phyloP scores from a whole-genome alignment of 2,888 invertebrate genomes.

The Ophion ventricosus region DNA sequence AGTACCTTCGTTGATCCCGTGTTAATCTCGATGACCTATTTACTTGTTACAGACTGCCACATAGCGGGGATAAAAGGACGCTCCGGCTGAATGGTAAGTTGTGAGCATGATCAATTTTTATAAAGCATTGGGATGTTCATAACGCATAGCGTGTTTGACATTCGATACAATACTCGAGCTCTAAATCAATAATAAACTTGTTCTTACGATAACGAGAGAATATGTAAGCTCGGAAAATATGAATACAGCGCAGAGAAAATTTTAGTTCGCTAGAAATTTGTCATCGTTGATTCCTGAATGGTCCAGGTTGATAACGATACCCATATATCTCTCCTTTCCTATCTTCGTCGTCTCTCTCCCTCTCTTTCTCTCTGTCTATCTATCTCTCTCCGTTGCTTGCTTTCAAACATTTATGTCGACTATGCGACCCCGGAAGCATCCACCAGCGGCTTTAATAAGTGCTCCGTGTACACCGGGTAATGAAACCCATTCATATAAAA shows the following conservation, averaged over 20 bases:
- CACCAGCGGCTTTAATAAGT: conserved; percentile 79
- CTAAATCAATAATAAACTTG: conserved; percentile 19
- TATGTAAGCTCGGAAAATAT: background rate
- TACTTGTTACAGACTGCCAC: conserved; percentile 59
- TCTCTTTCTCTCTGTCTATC: conserved; percentile 10
- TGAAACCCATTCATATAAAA: conserved; percentile 82
- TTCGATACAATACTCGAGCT: conserved; percentile 10
- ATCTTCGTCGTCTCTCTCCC: background rate
- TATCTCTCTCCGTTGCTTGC: background rate
- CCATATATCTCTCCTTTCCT: conserved; percentile 23
- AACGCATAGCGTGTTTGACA: conserved; percentile 14
- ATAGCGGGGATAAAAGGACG: conserved; percentile 30
- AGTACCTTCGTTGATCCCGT: conserved; percentile 12
- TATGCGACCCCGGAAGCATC: conserved; percentile 41
- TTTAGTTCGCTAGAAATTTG: conserved; percentile 47
- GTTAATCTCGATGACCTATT: conserved; percentile 32
- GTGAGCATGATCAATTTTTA: conserved; percentile 13
- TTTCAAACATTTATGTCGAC: conserved; percentile 60
- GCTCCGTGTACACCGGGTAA: conserved; percentile 73
- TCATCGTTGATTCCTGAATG: conserved; percentile 64
- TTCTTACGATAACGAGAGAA: conserved; percentile 12
- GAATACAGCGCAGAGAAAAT: conserved; percentile 34
- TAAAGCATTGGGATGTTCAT: background rate
- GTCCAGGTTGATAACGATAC: conserved; percentile 75
- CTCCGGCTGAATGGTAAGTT: conserved; percentile 54